Conservation (phyloP, 2,797 vertebrate species). For the Zenarchopterus dispar region DNA sequence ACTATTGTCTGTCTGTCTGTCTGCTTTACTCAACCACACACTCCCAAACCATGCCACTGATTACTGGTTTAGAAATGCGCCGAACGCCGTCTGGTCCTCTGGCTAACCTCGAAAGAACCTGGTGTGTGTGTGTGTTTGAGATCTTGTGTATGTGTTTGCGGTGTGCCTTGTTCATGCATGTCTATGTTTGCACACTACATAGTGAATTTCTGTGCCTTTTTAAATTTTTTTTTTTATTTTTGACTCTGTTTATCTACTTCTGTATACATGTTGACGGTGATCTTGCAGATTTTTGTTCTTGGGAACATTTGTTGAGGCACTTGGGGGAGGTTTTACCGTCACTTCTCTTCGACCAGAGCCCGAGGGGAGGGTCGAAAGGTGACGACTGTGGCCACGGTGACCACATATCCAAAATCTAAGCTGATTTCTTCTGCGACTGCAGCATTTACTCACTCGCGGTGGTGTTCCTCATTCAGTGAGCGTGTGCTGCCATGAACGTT, state of each 20-base stretch:
- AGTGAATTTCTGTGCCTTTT: conserved; percentile 69
- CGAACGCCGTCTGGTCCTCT: conserved; percentile 74
- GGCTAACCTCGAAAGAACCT: conserved; percentile 73
- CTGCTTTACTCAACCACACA: conserved; percentile 67
- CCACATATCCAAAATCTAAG: conserved; percentile 25
- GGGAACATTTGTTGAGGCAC: conserved; percentile 23
- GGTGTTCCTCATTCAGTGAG: not conserved
- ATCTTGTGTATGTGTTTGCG: conserved; percentile 57
- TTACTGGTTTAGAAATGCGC: conserved; percentile 75
- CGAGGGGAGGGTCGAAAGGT: conserved; percentile 16
- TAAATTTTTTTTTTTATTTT: conserved; percentile 46
- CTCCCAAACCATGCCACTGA: conserved; percentile 67
- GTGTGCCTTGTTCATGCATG: conserved; percentile 68
- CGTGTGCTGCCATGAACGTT: conserved; percentile 19
- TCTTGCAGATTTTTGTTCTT: conserved; percentile 20
- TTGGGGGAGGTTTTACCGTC: conserved; percentile 37
- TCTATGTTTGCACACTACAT: conserved; percentile 69
- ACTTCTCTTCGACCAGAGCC: conserved; percentile 41
- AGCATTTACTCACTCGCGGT: conserved; percentile 26
- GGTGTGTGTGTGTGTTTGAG: conserved; percentile 54
- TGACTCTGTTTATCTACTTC: conserved; percentile 40
- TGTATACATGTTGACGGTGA: conserved; percentile 40
- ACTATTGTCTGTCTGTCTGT: conserved; percentile 76
- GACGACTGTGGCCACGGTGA: conserved; percentile 19
- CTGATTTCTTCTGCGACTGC: conserved; percentile 32